Base-by-base conservation (phyloP, 2,888 invertebrate genomes). In the Atrina japonica region DNA sequence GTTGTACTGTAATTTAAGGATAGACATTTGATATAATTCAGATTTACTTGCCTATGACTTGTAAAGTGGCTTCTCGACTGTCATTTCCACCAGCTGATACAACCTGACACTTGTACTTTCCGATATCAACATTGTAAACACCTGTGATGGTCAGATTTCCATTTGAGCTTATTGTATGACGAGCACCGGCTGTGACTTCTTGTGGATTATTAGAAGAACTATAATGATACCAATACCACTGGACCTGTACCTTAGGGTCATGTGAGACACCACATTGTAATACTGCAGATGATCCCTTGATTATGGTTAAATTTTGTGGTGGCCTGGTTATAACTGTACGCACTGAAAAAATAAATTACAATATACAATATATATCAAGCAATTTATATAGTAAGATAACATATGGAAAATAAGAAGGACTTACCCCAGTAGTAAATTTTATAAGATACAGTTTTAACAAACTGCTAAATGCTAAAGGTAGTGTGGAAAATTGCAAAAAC, bases 291-390 rank as follows among this genome's bases (percentile, higher is more conserved):
- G 97, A 95, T 25, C 98, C 98, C 73, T 98, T 93, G 75, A 98
- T 93, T 27, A 97, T 96, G 76, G 95, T 80, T 29, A 96, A 96
- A 90, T 97, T 96, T 75, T 95, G 96, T 63, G 98, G 98, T 65
- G 97, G 97, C 83, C 96, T 95, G 76, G 96, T 94, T 85, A 99
- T 97, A 92, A 97, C 96, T 11, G 97, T 97, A 84, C 96, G 94
- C 88, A 97, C 98, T 96, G 84, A 49, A 82, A 84, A 55, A 25
- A n/a, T n/a, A n/a, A n/a, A n/a, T n/a, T n/a, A n/a, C n/a, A n/a
- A n/a, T n/a, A n/a, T n/a, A n/a, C n/a, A n/a, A n/a, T n/a, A n/a
- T n/a, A n/a, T n/a, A n/a, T n/a, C n/a, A n/a, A n/a, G n/a, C n/a
- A n/a, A n/a, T n/a, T n/a, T n/a, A n/a, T n/a, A n/a, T n/a, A n/a